A percentile compares a stretch with the other conserved stretches of the same genome.
These are phyloP conservation scores for Micromys minutus DNA, from an alignment of 2,113 vertebrate genomes.

Conservation along the genomic window DNA sequence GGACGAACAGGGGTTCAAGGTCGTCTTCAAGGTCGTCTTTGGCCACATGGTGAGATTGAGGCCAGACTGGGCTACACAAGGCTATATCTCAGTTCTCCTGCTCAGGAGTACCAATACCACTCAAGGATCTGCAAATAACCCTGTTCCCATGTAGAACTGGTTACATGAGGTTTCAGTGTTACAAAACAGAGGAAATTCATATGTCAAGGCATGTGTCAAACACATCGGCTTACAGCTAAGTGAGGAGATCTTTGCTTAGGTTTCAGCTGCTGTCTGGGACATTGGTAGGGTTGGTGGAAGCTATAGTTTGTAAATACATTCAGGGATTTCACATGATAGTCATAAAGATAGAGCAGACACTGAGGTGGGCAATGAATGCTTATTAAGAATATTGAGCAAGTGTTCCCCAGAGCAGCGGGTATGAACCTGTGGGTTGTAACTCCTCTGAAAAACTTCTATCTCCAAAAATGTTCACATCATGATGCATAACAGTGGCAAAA, in stretches of 20 bases:
- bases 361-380: neutral
- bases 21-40: neutral
- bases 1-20: neutral
- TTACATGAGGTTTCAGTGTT: neutral
- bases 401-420: neutral
- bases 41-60: neutral
- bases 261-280: neutral
- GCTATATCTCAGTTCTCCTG: neutral
- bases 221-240: rapidly evolving
- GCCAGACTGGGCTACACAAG: neutral
- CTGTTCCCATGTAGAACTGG: neutral
- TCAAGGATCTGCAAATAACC: neutral
- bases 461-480: neutral
- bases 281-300: neutral
- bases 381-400: neutral
- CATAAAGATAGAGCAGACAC: neutral
- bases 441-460: neutral
- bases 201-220: neutral
- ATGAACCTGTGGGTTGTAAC: neutral
- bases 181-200: neutral
- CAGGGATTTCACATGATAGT: neutral
- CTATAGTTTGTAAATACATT: neutral
- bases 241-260: neutral
- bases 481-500: neutral
- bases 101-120: neutral